A percentile compares a stretch with the other conserved stretches of the same genome.
phyloP scores from a whole-genome alignment of 2,888 invertebrate species.

The Hylaea fasciaria region DNA sequence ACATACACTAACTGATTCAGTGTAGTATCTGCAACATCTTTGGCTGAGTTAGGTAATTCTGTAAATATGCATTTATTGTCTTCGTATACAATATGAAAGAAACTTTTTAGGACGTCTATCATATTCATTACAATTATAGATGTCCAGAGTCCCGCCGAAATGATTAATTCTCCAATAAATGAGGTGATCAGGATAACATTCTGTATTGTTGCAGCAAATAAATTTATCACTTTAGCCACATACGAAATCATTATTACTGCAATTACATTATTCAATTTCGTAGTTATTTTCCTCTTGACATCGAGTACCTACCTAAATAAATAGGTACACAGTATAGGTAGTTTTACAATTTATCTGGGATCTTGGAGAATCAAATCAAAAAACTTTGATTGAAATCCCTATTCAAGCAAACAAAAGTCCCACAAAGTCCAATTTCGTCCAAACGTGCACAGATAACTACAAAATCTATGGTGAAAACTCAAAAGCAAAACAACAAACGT shows the following conservation, averaged over 20 bases:
- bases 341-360: too few relatives aligned
- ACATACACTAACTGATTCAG: conserved; percentile 41
- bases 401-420: too few relatives aligned
- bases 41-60: conserved; percentile 66
- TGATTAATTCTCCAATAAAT: conserved; percentile 69
- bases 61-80: conserved; percentile 71
- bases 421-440: too few relatives aligned
- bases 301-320: too few relatives aligned
- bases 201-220: conserved; percentile 61
- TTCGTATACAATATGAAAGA: conserved; percentile 76
- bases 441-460: too few relatives aligned
- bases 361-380: too few relatives aligned
- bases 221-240: conserved; percentile 67
- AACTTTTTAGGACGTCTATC: conserved; percentile 54
- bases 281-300: background rate
- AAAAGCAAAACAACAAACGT: too few relatives aligned
- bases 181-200: conserved; percentile 64
- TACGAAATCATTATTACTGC: conserved; percentile 64
- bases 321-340: background rate
- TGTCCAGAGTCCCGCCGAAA: conserved; percentile 57
- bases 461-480: too few relatives aligned
- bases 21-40: conserved; percentile 42
- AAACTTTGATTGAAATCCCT: too few relatives aligned
- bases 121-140: conserved; percentile 50
- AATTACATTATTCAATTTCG: conserved; percentile 16